Conservation (phyloP, 2,888 invertebrate genomes). For the Embidobia sp. region DNA sequence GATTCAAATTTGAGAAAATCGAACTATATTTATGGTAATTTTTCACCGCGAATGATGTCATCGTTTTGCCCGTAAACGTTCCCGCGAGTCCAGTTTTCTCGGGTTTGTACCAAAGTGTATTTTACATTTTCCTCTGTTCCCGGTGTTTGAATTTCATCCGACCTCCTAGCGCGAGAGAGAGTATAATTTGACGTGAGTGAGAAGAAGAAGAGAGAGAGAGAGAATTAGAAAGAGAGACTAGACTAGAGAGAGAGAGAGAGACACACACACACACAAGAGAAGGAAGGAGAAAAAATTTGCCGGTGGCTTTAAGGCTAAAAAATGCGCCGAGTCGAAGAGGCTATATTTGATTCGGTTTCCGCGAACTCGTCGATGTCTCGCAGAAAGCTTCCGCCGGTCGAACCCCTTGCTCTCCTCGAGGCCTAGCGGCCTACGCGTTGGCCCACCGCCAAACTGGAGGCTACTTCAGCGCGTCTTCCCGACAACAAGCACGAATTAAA, state of each 20-base stretch:
- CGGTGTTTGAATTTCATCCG: background rate
- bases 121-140: background rate
- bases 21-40: background rate
- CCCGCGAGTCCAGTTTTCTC: constrained; percentile 16
- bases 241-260: background rate
- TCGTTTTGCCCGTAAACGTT: constrained; percentile 4
- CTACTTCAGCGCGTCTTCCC: constrained; percentile 50
- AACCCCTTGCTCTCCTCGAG: constrained; percentile 16
- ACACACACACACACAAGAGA: no score
- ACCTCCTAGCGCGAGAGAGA: background rate
- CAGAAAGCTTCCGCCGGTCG: constrained; percentile 57
- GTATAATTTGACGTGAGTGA: constrained; percentile 8
- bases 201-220: background rate
- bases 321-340: constrained; percentile 45
- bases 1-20: background rate
- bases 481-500: constrained; percentile 40
- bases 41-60: constrained; percentile 2
- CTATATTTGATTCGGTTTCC: constrained; percentile 65
- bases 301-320: constrained; percentile 18
- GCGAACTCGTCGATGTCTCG: constrained; percentile 63
- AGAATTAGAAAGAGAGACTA: background rate
- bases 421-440: constrained; percentile 54
- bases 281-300: constrained; percentile 13
- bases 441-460: constrained; percentile 58
- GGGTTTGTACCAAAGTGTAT: background rate